Percentiles rank a stretch among this genome's conserved stretches.
These are phyloP conservation scores for western clawed frog (Xenopus tropicalis) DNA, from an alignment of 2,113 vertebrate species.

Conservation along the genomic window UCB_Xtro_10.0 CM004447.2:119894001-119894500, in stretches of 20 bases:
- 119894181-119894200: constrained; percentile 98
- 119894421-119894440: constrained; percentile 89
- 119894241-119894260: constrained; percentile 97
- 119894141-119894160: no score
- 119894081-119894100: no score
- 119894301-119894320: no score
- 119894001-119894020: no score
- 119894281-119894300: constrained; percentile 56
- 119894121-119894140: no score
- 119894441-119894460: constrained; percentile 80
- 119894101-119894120: no score
- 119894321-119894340: no score
- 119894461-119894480: constrained; percentile 79
- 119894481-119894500: constrained; percentile 78
- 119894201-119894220: constrained; percentile 97
- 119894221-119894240: constrained; percentile 88
- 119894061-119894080: no score
- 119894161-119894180: constrained; percentile 94
- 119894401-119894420: constrained; percentile 94
- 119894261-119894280: constrained; percentile 93
- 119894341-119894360: no score
- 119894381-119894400: constrained; percentile 86
- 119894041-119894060: no score
- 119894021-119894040: no score
- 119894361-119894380: constrained; percentile 63